Evolutionary conservation across 2,113 vertebrate species (phyloP).

Genomic region (Salvator merianae): DNA sequence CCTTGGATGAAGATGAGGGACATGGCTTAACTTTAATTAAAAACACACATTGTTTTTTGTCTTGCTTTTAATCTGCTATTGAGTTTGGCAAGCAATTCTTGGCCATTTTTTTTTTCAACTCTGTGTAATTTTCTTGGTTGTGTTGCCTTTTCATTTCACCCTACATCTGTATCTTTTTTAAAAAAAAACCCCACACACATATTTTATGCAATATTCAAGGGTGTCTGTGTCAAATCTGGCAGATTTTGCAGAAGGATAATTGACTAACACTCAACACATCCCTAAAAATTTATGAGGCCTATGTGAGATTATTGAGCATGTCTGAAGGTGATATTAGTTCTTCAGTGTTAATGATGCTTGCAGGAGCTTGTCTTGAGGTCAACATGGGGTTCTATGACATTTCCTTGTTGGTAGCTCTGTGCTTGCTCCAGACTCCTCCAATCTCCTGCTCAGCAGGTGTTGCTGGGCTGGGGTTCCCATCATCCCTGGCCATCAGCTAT

Average conservation of each 20-base stretch:
- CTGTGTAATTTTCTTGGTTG: not conserved
- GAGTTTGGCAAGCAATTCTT: not conserved
- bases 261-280: no score
- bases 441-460: no score
- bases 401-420: not conserved
- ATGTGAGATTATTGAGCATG: no score
- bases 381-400: not conserved
- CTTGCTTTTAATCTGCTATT: not conserved
- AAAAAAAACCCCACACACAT: not conserved
- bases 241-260: not conserved
- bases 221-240: not conserved
- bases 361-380: not conserved
- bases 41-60: not conserved
- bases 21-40: not conserved
- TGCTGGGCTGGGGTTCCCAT: no score
- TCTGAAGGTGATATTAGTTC: no score
- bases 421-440: no score
- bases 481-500: no score
- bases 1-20: not conserved
- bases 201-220: not conserved
- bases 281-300: no score
- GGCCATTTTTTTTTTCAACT: not conserved
- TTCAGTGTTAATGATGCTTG: not conserved
- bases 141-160: not conserved
- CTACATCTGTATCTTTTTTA: not conserved